Percentiles rank a stretch among this genome's conserved stretches.
Conservation (phyloP, 2,113 vertebrate genomes). For the Scartelaos histophorus region DNA sequence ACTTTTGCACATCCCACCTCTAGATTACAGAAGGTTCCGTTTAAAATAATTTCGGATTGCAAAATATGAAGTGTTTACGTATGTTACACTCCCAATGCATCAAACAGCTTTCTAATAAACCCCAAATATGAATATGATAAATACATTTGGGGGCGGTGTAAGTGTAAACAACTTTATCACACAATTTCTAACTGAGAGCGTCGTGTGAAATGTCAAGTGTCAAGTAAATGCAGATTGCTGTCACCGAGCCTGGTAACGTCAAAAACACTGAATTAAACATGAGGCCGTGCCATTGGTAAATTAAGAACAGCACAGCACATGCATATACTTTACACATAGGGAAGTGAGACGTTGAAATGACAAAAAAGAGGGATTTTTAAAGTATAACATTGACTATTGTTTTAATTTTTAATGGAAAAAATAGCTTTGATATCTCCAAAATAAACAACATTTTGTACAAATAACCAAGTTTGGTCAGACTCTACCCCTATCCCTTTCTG, state of each 20-base stretch:
- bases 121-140: slow-evolving; percentile 7
- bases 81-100: slow-evolving; percentile 13
- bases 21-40: no score
- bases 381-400: neutral
- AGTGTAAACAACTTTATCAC: slow-evolving; percentile 12
- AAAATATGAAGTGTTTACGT: slow-evolving; percentile 4
- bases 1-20: no score
- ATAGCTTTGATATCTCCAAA: neutral
- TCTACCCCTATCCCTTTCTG: neutral
- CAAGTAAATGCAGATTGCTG: slow-evolving; percentile 10
- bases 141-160: slow-evolving; percentile 5
- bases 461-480: neutral
- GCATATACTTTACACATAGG: neutral
- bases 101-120: slow-evolving; percentile 3
- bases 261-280: slow-evolving; percentile 36
- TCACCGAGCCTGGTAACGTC: neutral
- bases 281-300: slow-evolving; percentile 9
- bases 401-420: neutral
- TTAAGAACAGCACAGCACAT: slow-evolving; percentile 8
- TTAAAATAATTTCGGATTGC: neutral
- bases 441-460: no score
- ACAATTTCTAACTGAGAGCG: slow-evolving; percentile 15
- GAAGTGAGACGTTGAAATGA: neutral
- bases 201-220: slow-evolving; percentile 34
- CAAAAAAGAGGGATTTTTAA: neutral